Conservation (phyloP, 1,140 invertebrate species). For the Diploscapter pachys region DNA sequence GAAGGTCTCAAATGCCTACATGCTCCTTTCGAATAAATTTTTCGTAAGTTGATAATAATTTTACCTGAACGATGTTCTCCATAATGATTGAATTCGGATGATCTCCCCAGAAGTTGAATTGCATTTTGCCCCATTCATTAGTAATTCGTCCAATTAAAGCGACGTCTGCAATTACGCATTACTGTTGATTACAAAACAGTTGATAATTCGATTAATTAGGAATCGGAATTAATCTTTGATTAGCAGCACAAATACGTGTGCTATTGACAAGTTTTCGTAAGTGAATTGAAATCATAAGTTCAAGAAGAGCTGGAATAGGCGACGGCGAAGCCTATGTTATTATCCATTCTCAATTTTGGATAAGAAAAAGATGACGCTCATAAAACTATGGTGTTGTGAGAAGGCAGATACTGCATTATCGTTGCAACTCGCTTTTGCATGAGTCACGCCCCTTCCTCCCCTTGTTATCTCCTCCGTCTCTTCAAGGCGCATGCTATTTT, state of each 20-base stretch:
- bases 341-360: too few species aligned
- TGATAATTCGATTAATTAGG: not conserved
- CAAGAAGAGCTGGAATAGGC: too few species aligned
- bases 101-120: slow-evolving; percentile 39
- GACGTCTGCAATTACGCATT: slow-evolving; percentile 19
- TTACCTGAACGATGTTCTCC: slow-evolving; percentile 22
- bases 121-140: slow-evolving; percentile 33
- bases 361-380: too few species aligned
- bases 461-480: not conserved
- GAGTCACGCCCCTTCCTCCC: not conserved
- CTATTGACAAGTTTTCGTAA: too few species aligned
- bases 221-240: too few species aligned
- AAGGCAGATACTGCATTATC: too few species aligned
- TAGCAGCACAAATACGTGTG: too few species aligned
- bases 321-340: too few species aligned
- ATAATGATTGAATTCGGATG: slow-evolving; percentile 19
- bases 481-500: not conserved
- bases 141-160: slow-evolving; percentile 32
- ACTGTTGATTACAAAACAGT: not conserved
- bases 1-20: too few species aligned
- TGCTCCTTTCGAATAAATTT: not conserved
- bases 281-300: too few species aligned
- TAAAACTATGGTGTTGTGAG: too few species aligned
- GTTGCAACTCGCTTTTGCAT: too few species aligned
- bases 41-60: not conserved